Conservation (phyloP, 2,113 vertebrate species). For the Damaliscus lunatus region DNA sequence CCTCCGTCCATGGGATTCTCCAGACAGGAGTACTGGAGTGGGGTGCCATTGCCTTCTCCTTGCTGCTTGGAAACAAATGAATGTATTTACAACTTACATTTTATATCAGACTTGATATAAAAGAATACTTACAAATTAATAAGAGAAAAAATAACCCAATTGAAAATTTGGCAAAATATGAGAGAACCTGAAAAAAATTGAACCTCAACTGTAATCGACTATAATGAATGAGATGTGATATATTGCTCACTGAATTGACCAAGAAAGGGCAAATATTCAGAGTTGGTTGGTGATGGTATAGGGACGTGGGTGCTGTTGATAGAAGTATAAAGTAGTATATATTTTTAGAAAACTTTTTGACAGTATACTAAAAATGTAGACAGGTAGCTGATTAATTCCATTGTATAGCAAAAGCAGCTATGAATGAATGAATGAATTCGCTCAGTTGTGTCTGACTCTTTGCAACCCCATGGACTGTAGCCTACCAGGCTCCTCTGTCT, state of each 20-base stretch:
- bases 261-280: background rate
- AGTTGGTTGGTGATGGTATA: background rate
- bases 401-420: background rate
- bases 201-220: background rate
- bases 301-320: background rate
- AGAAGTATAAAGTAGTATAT: background rate
- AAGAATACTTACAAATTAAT: background rate
- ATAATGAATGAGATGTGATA: background rate
- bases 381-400: background rate
- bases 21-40: too few species aligned
- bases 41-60: too few species aligned
- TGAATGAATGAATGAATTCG: too few species aligned
- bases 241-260: background rate
- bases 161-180: background rate
- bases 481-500: too few species aligned
- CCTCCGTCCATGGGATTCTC: too few species aligned
- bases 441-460: too few species aligned
- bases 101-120: background rate
- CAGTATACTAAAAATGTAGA: background rate
- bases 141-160: background rate
- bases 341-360: constrained; percentile 11
- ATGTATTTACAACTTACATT: background rate
- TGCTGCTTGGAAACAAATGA: background rate
- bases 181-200: background rate
- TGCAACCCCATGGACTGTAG: too few species aligned